Evolutionary conservation across 2,888 invertebrate genomes (phyloP).

Genomic region (Conops quadrifasciatus): DNA sequence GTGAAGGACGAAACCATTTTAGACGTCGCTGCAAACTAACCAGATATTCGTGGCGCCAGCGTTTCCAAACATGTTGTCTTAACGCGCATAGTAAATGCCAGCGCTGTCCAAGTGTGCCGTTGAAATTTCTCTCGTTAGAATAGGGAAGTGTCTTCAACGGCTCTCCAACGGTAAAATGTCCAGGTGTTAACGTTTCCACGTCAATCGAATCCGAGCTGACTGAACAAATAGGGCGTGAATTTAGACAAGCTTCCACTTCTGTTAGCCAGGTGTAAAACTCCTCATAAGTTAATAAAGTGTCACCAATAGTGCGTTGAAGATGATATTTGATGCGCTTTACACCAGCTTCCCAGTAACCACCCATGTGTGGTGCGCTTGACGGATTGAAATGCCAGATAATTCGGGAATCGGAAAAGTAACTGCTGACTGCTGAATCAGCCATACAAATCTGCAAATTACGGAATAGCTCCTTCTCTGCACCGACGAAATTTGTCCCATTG

Average conservation of each 20-base stretch:
- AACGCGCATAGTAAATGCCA: neutral
- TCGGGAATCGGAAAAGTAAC: conserved; percentile 3
- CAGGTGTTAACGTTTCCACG: neutral
- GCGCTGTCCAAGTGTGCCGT: neutral
- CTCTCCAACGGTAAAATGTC: neutral
- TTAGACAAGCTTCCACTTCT: conserved; percentile 18
- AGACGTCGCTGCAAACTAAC: neutral
- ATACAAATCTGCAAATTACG: neutral
- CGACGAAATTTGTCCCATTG: conserved; percentile 21
- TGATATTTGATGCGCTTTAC: conserved; percentile 20
- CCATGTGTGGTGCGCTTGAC: conserved; percentile 20
- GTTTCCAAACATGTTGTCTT: conserved; percentile 5
- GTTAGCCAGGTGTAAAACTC: neutral
- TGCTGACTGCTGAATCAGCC: neutral
- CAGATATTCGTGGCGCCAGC: neutral
- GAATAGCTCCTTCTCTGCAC: conserved; percentile 13
- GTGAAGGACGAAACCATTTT: neutral
- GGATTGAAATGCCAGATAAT: conserved; percentile 13
- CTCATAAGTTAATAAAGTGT: conserved; percentile 1
- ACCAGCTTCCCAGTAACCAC: conserved; percentile 19
- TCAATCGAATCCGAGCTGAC: neutral
- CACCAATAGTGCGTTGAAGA: neutral
- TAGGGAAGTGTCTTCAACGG: neutral
- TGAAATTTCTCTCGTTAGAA: neutral
- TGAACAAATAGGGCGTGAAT: conserved; percentile 11